phyloP scores from a whole-genome alignment of 2,888 invertebrate genomes.

The Osmoderma eremita region DNA sequence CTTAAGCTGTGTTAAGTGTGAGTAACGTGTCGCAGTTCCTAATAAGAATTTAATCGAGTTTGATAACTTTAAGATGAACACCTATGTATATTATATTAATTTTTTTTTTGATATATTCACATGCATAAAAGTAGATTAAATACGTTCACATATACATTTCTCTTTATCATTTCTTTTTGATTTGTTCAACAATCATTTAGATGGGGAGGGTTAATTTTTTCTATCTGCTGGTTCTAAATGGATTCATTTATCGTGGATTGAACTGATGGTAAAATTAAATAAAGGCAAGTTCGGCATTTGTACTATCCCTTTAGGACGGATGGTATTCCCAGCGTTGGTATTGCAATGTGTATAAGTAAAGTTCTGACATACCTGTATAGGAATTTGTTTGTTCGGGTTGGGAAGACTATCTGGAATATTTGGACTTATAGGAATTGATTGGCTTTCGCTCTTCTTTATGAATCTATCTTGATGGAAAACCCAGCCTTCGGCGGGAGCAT shows the following conservation, averaged over 20 bases:
- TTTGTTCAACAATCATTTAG: too few species aligned
- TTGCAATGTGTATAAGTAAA: slow-evolving; percentile 24
- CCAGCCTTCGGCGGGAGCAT: slow-evolving; percentile 49
- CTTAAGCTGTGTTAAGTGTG: too few species aligned
- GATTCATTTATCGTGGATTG: slow-evolving; percentile 7
- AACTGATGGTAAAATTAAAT: slow-evolving; percentile 8
- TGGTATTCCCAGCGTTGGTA: slow-evolving; percentile 5
- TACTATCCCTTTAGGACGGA: slow-evolving; percentile 20
- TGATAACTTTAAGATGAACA: too few species aligned
- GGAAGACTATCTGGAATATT: slow-evolving; percentile 34
- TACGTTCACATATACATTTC: too few species aligned
- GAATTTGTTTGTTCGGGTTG: slow-evolving; percentile 33
- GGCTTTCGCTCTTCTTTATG: slow-evolving; percentile 33
- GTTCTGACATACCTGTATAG: slow-evolving; percentile 33
- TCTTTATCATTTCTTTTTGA: not conserved
- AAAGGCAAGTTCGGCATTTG: slow-evolving; percentile 31
- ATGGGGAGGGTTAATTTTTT: too few species aligned
- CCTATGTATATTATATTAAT: too few species aligned
- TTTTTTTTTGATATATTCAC: too few species aligned
- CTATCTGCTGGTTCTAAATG: not conserved
- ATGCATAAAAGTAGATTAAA: too few species aligned
- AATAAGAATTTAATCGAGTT: too few species aligned
- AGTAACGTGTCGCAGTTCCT: too few species aligned
- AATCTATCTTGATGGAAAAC: slow-evolving; percentile 46
- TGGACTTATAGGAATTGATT: slow-evolving; percentile 35